Evolutionary conservation across 2,113 vertebrate genomes (phyloP), one percentile per base, ranked within the genome.

Genomic region (Cercopithecus mona): DNA sequence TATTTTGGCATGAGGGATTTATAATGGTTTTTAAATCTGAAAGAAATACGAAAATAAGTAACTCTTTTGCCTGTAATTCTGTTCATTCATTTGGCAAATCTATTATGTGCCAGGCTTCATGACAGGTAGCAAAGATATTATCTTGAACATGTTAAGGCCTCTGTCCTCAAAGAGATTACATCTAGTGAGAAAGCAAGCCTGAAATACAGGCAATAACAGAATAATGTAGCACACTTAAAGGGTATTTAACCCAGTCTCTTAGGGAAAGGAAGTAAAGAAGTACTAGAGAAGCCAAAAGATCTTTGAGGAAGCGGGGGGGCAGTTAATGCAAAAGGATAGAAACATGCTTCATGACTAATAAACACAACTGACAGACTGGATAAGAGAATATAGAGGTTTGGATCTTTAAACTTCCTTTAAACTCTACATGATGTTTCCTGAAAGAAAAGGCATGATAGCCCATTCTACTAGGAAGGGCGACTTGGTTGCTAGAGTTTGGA

Each of bases 31-130:
- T 96, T 92, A 85, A 92, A 91, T 92, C 17, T 20, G 68, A 87
- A 81, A 94, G n/a, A 93, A 88, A 93, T 50, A 45, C 14, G 52
- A 96, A 95, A 96, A 70, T 80, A 87, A 81, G 3, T 73, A 94
- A 88, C 70, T 79, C 66, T 50, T 48, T 83, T 64, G 61, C 48
- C 66, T 80, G 23, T 90, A 55, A 75, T 68, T 93, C 23, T 86
- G 83, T 73, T n/a, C 23, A 57, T 61, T 87, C 90, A 81, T 92
- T 95, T 70, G 43, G 30, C 43, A 95, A 90, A 90, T 50, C 84
- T 88, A 66, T 25, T 80, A 90, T 55, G 22, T 90, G 43, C 55
- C 76, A 93, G 80, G 64, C 27, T 95, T 95, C 73, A 90, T 50
- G n/a, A 38, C 64, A 84, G 35, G 48, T 43, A 61, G 79, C 73